phyloP scores from a whole-genome alignment of 2,888 invertebrate genomes.

The Chalcosyrphus nemorum region DNA sequence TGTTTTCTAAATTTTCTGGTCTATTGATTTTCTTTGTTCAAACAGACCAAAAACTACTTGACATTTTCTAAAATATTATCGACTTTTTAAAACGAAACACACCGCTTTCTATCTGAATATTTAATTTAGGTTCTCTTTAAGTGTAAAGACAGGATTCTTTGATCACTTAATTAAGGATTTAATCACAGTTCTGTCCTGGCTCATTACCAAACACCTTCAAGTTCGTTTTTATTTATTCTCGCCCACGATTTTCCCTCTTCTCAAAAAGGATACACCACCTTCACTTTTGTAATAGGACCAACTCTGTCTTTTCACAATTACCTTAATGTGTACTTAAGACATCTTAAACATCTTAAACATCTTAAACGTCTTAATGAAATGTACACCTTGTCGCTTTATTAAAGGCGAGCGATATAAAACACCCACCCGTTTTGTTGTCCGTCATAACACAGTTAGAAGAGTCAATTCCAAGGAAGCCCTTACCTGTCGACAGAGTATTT shows the following conservation, averaged over 20 bases:
- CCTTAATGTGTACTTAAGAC: conserved; percentile 75
- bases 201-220: conserved; percentile 55
- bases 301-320: conserved; percentile 73
- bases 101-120: no score
- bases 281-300: conserved; percentile 38
- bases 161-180: conserved; percentile 66
- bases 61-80: no score
- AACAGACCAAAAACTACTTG: no score
- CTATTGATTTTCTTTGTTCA: no score
- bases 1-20: no score
- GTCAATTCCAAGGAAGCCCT: conserved; percentile 47
- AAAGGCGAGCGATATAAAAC: conserved; percentile 64
- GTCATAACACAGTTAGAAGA: conserved; percentile 63
- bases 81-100: no score
- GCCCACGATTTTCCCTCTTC: background rate
- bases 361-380: conserved; percentile 75
- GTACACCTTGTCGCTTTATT: conserved; percentile 74
- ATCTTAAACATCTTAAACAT: conserved; percentile 74
- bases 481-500: conserved; percentile 62
- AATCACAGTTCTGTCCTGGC: conserved; percentile 43
- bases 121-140: conserved; percentile 9
- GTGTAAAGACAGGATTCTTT: conserved; percentile 56
- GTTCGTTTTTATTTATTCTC: conserved; percentile 39
- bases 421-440: conserved; percentile 61
- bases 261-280: conserved; percentile 24